Evolutionary conservation across 2,113 vertebrate genomes (phyloP).

Genomic region (Gopherus evgoodei): DNA sequence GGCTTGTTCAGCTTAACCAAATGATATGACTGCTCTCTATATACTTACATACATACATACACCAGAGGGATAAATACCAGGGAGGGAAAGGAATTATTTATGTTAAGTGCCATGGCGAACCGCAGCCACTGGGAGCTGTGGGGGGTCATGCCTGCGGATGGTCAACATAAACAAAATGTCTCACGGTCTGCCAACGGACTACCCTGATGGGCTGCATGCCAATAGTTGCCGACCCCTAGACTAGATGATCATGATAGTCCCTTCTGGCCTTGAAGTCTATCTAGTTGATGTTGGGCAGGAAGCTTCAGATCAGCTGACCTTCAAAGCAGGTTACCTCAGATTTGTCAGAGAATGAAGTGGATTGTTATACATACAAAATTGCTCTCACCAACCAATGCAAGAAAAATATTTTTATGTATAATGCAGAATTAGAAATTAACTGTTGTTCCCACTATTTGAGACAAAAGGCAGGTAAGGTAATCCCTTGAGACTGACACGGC

Average conservation of each 20-base stretch:
- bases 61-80: too few species aligned
- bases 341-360: background rate
- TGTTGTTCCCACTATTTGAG: background rate
- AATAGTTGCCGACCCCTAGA: too few species aligned
- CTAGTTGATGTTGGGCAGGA: slow-evolving; percentile 63
- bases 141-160: too few species aligned
- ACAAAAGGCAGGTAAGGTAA: background rate
- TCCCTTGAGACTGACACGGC: background rate
- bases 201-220: too few species aligned
- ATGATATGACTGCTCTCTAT: background rate
- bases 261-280: background rate
- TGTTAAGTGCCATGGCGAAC: too few species aligned
- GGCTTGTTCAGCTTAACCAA: too few species aligned
- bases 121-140: too few species aligned
- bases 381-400: background rate
- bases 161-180: too few species aligned
- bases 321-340: slow-evolving; percentile 21
- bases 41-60: slow-evolving; percentile 13
- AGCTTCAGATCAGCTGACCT: slow-evolving; percentile 48
- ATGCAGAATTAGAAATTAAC: background rate
- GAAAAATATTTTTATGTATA: background rate
- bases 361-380: background rate
- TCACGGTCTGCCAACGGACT: too few species aligned
- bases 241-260: too few species aligned
- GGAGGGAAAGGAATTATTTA: too few species aligned